Evolutionary conservation across 2,113 vertebrate genomes (phyloP).

Genomic region (Fukomys damarensis): DNA sequence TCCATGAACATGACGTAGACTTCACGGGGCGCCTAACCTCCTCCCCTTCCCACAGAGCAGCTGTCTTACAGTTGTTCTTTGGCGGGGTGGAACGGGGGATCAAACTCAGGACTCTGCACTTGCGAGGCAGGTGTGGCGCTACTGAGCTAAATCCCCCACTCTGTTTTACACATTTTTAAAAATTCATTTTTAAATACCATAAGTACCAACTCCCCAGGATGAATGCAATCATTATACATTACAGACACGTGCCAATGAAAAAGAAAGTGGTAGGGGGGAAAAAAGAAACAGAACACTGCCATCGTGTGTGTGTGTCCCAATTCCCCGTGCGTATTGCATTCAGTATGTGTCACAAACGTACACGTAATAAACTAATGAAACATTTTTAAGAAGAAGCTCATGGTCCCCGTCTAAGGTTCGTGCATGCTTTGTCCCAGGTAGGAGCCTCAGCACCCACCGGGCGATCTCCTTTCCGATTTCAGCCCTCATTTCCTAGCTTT

Average conservation of each 20-base stretch:
- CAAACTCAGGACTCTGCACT: too few species aligned
- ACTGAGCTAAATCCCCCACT: too few species aligned
- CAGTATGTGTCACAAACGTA: too few species aligned
- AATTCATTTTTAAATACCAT: background rate
- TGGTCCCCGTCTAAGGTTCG: background rate
- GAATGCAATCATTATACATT: background rate
- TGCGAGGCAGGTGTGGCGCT: too few species aligned
- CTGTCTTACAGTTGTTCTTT: too few species aligned
- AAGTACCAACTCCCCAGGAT: background rate
- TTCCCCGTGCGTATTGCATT: background rate
- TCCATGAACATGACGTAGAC: background rate
- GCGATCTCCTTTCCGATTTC: background rate
- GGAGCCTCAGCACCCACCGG: too few species aligned
- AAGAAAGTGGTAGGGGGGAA: background rate
- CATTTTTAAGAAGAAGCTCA: background rate
- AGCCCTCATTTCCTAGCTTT: background rate
- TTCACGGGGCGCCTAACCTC: background rate
- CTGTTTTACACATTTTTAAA: rapidly evolving
- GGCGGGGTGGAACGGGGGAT: too few species aligned
- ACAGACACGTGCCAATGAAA: background rate
- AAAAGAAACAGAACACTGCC: background rate
- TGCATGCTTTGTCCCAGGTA: rapidly evolving
- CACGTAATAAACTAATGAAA: background rate
- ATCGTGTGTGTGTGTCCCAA: background rate
- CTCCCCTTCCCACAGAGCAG: background rate